Evolutionary conservation across 2,797 vertebrate genomes (phyloP).

Genomic region (Phataginus tetradactyla): DNA sequence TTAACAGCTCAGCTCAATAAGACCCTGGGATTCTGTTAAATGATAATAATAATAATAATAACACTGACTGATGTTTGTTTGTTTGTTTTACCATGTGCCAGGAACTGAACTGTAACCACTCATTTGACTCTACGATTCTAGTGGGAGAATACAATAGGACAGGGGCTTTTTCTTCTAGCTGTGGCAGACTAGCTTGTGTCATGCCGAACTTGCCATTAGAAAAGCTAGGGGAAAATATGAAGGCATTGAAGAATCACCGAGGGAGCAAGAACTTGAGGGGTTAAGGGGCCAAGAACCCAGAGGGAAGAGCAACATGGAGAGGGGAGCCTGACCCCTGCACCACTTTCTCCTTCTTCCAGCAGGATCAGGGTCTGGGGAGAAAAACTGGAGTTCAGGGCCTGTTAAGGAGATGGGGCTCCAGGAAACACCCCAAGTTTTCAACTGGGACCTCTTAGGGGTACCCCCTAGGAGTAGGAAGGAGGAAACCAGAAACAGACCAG

Average conservation of each 20-base stretch:
- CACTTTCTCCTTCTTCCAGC: neutral
- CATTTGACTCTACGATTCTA: constrained; percentile 41
- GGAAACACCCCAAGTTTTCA: neutral
- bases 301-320: neutral
- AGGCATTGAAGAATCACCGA: neutral
- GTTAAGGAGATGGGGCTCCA: neutral
- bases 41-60: constrained; percentile 58
- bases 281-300: neutral
- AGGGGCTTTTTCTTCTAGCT: constrained; percentile 29
- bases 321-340: neutral
- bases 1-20: neutral
- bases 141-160: neutral
- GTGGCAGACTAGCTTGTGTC: neutral
- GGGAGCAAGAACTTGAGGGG: neutral
- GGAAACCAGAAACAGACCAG: neutral
- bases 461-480: neutral
- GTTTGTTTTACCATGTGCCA: neutral
- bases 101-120: neutral
- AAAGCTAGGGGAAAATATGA: neutral
- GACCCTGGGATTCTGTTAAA: neutral
- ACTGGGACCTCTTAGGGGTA: neutral
- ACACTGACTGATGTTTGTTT: neutral
- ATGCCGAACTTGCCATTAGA: neutral
- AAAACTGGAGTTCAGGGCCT: neutral
- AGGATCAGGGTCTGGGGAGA: neutral